Percentiles rank a stretch among this genome's conserved stretches.
phyloP scores from a whole-genome alignment of 2,113 vertebrate species.

The Nycticorax nycticorax region DNA sequence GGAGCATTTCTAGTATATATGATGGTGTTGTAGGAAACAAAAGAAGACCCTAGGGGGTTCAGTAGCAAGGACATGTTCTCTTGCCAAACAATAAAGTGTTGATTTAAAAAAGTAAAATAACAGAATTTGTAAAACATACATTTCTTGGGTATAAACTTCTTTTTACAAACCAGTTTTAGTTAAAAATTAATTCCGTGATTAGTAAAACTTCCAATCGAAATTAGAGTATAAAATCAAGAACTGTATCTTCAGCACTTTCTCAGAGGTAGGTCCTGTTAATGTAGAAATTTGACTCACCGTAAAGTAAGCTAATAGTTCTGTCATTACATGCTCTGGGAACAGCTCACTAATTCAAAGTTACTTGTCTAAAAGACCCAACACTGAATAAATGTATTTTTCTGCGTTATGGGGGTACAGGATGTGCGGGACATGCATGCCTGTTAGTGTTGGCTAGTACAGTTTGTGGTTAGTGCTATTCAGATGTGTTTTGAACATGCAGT shows the following conservation, averaged over 20 bases:
- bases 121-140: accelerated
- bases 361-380: neutral
- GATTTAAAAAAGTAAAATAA: neutral
- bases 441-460: neutral
- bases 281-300: neutral
- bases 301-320: neutral
- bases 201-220: neutral
- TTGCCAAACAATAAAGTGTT: neutral
- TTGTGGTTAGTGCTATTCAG: neutral
- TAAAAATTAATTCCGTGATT: neutral
- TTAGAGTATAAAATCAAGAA: neutral
- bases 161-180: neutral
- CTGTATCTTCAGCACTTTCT: neutral
- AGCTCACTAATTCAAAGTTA: neutral
- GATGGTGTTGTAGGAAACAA: neutral
- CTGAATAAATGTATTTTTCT: neutral
- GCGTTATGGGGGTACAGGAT: neutral
- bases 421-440: neutral
- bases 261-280: neutral
- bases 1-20: neutral
- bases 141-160: neutral
- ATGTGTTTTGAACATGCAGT: neutral
- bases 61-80: neutral
- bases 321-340: neutral
- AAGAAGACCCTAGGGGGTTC: neutral